Conservation (phyloP, 2,113 vertebrate genomes). For the Rhea americana region DNA sequence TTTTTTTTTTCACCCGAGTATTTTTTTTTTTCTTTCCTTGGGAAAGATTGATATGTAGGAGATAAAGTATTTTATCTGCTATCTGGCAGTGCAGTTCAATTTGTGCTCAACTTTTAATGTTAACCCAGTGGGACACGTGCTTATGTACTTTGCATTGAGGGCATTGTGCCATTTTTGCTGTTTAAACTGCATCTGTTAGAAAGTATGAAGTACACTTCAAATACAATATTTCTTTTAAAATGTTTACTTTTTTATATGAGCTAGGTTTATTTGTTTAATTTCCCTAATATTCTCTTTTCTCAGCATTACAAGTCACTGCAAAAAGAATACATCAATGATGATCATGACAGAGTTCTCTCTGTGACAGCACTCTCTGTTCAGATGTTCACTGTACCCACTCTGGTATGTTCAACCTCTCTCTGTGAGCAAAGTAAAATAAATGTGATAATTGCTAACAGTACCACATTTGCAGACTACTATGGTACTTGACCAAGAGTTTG, state of each 20-base stretch:
- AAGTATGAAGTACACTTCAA: neutral
- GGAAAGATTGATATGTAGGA: neutral
- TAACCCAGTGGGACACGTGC: neutral
- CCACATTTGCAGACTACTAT: neutral
- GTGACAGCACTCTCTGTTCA: constrained; percentile 95
- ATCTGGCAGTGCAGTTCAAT: neutral
- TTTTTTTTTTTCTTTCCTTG: neutral
- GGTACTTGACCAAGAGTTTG: neutral
- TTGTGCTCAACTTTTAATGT: neutral
- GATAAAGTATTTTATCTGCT: neutral
- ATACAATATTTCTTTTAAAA: neutral
- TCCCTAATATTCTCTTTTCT: neutral
- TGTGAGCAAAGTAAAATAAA: neutral
- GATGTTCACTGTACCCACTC: constrained; percentile 96
- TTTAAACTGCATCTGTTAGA: neutral
- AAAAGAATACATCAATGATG: constrained; percentile 93
- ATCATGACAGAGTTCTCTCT: constrained; percentile 93
- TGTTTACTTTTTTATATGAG: neutral
- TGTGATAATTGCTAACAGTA: neutral
- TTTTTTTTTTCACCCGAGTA: neutral
- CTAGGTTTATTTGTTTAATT: neutral
- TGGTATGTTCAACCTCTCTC: constrained; percentile 78
- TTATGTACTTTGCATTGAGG: neutral
- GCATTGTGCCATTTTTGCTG: neutral
- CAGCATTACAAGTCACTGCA: constrained; percentile 93